These are phyloP conservation scores for Caenorhabditis macrosperma DNA, from an alignment of 2,888 invertebrate genomes.

Conservation along the genomic window DNA sequence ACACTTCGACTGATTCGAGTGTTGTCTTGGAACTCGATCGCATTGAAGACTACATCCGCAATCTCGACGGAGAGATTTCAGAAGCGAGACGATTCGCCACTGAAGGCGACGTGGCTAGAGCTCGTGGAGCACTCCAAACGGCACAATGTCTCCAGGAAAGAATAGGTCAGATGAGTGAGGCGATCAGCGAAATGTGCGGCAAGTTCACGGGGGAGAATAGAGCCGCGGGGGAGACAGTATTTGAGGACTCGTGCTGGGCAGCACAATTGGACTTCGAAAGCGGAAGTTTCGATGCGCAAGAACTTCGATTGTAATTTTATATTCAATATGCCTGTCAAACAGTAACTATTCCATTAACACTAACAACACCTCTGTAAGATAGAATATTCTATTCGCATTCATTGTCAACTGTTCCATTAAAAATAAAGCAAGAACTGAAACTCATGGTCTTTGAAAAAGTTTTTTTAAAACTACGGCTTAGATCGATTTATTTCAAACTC, in stretches of 20 bases:
- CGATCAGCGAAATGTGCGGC: background rate
- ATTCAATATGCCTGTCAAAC: too few species aligned
- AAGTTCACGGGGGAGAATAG: too few species aligned
- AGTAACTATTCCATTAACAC: too few species aligned
- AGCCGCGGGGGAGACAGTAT: too few species aligned
- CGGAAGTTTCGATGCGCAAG: background rate
- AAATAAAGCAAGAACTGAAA: too few species aligned
- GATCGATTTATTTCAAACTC: too few species aligned
- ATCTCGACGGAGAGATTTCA: background rate
- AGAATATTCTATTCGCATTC: too few species aligned
- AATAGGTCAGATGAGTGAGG: background rate
- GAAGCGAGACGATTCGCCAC: background rate
- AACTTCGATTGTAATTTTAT: background rate
- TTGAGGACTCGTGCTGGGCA: background rate
- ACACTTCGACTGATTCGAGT: background rate
- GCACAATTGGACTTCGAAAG: background rate
- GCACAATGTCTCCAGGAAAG: background rate
- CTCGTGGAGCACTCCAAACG: background rate
- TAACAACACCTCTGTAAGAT: too few species aligned
- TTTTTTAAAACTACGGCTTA: too few species aligned
- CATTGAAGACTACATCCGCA: background rate
- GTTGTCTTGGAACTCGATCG: background rate
- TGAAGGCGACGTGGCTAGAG: background rate
- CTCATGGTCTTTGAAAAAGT: too few species aligned
- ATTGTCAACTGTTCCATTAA: too few species aligned